Conservation (phyloP, 2,888 invertebrate genomes). For the Microchrysa polita region DNA sequence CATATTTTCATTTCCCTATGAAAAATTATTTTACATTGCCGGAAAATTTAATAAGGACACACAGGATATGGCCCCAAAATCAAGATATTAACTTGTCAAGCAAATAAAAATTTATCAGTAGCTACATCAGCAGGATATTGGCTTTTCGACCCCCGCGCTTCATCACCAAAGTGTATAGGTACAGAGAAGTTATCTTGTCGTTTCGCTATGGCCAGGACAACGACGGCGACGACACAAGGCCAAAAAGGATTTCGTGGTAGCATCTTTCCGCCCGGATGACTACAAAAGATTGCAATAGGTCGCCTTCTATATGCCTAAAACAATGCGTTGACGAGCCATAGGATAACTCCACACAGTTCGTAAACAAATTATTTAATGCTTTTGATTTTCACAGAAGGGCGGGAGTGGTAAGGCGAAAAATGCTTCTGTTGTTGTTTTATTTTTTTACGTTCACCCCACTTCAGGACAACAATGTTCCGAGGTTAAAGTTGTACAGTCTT, state of each 20-base stretch:
- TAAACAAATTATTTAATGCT: conserved; percentile 47
- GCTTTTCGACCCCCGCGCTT: not conserved
- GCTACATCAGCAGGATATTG: conserved; percentile 45
- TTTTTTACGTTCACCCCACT: not conserved
- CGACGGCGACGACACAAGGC: no score
- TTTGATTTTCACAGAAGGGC: conserved; percentile 39
- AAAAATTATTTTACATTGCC: conserved; percentile 41
- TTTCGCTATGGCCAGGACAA: not conserved
- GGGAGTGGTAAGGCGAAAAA: conserved; percentile 12
- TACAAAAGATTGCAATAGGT: not conserved
- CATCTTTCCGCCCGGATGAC: conserved; percentile 27
- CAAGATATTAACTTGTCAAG: conserved; percentile 56
- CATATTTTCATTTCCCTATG: conserved; percentile 35
- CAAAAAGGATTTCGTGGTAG: conserved; percentile 10
- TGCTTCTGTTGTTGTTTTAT: conserved; percentile 12
- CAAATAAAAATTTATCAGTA: conserved; percentile 56
- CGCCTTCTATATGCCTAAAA: conserved; percentile 7
- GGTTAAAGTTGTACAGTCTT: not conserved
- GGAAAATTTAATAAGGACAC: conserved; percentile 53
- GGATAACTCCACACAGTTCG: conserved; percentile 28
- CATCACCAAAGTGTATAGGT: not conserved
- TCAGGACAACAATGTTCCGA: not conserved
- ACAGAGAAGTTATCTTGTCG: not conserved
- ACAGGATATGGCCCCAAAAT: conserved; percentile 42
- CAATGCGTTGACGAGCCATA: conserved; percentile 31